A percentile compares a stretch with the other conserved stretches of the same genome.
phyloP scores from a whole-genome alignment of 2,113 vertebrate species.

The Silurus meridionalis region DNA sequence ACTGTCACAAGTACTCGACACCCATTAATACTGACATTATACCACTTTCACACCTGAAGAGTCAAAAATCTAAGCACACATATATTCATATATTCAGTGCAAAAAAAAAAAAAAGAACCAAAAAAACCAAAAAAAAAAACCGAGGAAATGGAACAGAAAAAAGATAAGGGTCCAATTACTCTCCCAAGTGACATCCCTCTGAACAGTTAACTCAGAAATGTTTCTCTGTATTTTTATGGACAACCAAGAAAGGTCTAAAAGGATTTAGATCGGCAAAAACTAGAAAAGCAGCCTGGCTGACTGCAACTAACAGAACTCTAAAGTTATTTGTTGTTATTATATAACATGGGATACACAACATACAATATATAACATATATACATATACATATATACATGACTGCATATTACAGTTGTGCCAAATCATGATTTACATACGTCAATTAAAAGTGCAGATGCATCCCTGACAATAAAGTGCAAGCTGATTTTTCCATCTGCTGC shows the following conservation, averaged over 20 bases:
- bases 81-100: conserved; percentile 19
- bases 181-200: background rate
- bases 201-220: background rate
- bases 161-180: conserved; percentile 9
- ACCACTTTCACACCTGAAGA: background rate
- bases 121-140: background rate
- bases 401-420: background rate
- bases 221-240: background rate
- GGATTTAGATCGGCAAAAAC: background rate
- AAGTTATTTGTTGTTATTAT: background rate
- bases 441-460: background rate
- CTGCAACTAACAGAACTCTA: background rate
- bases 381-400: background rate
- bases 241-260: background rate
- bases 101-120: background rate
- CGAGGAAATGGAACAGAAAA: background rate
- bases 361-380: background rate
- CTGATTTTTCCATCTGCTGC: conserved; percentile 27
- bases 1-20: background rate
- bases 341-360: background rate
- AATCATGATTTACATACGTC: background rate
- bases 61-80: background rate
- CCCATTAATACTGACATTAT: background rate
- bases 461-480: background rate
- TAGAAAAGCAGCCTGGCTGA: background rate